A percentile compares a stretch with the other conserved stretches of the same genome.
Conservation (phyloP, 1,140 invertebrate species). For the Sesamia nonagrioides region DNA sequence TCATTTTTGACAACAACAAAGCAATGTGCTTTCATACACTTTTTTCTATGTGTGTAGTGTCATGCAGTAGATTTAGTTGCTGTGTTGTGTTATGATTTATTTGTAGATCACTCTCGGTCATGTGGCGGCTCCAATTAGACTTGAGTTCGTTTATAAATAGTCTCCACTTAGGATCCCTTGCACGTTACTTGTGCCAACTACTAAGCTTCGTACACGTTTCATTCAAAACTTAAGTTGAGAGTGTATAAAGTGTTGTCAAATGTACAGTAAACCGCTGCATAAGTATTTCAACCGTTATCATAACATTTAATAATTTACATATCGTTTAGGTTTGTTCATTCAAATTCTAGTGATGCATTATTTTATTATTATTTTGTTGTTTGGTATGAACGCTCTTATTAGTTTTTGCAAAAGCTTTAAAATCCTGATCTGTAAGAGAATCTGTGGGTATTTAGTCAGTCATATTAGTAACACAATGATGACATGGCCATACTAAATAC, state of each 20-base stretch:
- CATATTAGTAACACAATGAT: no score
- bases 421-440: no score
- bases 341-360: neutral
- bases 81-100: conserved; percentile 63
- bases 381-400: no score
- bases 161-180: conserved; percentile 72
- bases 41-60: neutral
- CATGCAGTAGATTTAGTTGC: conserved; percentile 12
- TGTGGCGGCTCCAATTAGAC: conserved; percentile 72
- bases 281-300: conserved; percentile 14
- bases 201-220: conserved; percentile 34
- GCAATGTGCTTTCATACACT: neutral
- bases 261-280: neutral
- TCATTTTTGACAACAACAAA: conserved; percentile 8
- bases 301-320: neutral
- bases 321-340: neutral
- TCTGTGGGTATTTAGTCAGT: no score
- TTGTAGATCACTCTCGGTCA: conserved; percentile 65
- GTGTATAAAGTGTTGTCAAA: neutral
- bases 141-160: conserved; percentile 74
- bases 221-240: conserved; percentile 20
- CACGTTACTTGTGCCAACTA: conserved; percentile 64
- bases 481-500: no score
- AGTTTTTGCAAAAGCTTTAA: no score
- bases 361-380: no score